Percentiles rank a stretch among this genome's conserved stretches.
Conservation (phyloP, 2,888 invertebrate genomes). For the Pammene aurita region DNA sequence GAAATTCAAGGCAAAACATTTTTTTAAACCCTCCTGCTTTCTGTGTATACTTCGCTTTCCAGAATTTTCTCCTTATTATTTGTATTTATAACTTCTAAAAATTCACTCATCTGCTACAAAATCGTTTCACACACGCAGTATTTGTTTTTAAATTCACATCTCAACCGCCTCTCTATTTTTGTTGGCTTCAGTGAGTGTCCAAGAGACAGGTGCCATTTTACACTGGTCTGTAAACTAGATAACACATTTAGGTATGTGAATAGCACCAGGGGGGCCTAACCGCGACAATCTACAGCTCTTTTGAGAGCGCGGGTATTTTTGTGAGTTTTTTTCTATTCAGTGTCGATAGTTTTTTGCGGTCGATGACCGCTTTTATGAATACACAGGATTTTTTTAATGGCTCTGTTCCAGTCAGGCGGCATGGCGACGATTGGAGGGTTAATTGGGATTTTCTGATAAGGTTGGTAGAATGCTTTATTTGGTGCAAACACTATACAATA, state of each 20-base stretch:
- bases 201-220: background rate
- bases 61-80: no score
- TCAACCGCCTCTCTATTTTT: no score
- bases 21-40: no score
- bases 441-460: conserved; percentile 25
- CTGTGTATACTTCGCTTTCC: no score
- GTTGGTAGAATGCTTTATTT: background rate
- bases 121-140: no score
- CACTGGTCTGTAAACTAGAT: background rate
- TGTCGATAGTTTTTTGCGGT: conserved; percentile 80
- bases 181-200: no score
- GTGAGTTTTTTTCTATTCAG: conserved; percentile 69
- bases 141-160: no score
- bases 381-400: conserved; percentile 59
- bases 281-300: conserved; percentile 78
- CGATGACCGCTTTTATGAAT: conserved; percentile 68
- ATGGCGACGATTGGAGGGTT: conserved; percentile 23
- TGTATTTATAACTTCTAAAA: no score
- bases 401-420: conserved; percentile 40
- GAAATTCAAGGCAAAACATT: no score
- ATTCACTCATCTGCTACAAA: no score
- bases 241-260: background rate
- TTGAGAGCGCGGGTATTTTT: conserved; percentile 67
- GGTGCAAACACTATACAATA: background rate
- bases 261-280: conserved; percentile 58